Percentiles rank a stretch among this genome's conserved stretches.
These are phyloP conservation scores for Torymus tubicola DNA, from an alignment of 2,888 invertebrate genomes.

Conservation along the genomic window DNA sequence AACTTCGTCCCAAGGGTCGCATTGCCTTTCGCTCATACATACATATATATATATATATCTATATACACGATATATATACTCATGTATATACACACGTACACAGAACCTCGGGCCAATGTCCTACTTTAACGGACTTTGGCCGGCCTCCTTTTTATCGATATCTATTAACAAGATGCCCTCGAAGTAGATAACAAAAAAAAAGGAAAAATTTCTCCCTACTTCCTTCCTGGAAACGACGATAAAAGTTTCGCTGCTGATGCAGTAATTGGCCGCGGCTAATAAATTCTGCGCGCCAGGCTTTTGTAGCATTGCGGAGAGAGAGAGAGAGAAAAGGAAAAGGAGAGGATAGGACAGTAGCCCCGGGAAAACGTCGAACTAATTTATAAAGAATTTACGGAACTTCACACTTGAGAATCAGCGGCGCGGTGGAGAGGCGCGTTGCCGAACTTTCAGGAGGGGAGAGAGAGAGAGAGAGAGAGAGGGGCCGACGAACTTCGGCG, in stretches of 20 bases:
- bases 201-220: too few species aligned
- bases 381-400: conserved; percentile 48
- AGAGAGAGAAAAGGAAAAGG: neutral
- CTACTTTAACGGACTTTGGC: too few species aligned
- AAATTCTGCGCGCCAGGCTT: conserved; percentile 3
- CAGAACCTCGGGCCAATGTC: too few species aligned
- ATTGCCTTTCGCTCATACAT: neutral
- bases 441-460: conserved; percentile 11
- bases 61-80: too few species aligned
- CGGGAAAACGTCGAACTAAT: conserved; percentile 44
- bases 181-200: too few species aligned
- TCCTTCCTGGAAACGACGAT: neutral
- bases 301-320: conserved; percentile 1
- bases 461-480: neutral
- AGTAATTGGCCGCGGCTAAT: conserved; percentile 32
- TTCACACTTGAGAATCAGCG: conserved; percentile 43
- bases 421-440: neutral
- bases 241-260: conserved; percentile 9
- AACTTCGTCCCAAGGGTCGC: neutral
- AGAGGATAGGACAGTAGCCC: neutral
- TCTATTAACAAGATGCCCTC: neutral
- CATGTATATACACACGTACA: too few species aligned
- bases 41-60: too few species aligned
- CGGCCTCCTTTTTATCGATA: conserved; percentile 1
- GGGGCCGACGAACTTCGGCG: neutral